Evolutionary conservation across 1,140 invertebrate genomes (phyloP), one percentile per base, ranked within the genome.

Genomic region (Neodiprion pinetum): DNA sequence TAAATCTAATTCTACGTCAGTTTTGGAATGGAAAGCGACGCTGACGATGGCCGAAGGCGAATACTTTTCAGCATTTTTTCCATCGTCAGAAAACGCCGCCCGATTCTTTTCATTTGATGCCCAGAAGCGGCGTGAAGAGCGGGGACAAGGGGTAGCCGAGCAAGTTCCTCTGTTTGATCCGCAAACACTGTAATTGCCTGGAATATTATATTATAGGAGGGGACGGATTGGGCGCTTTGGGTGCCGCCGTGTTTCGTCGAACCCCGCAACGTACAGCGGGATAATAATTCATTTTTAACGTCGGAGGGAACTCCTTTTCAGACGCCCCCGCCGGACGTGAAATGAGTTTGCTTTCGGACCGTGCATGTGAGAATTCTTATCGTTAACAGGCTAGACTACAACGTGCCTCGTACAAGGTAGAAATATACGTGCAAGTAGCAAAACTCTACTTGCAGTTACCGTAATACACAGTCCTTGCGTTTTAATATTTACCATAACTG

Each of bases 111-210:
- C 53, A 4, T 61, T 61, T 61, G 5, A 61, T 61, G 11, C 53
- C 53, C 53, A 17, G 53, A 61, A 61, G 53, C 53, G 53, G 53
- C n/a, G 53, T 61, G 53, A 12, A 61, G 53, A 12, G 53, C 76
- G 66, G 78, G 74, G 76, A 1, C 73, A 79, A 40, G 28, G 68
- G 76, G 77, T 80, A 80, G 82, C 79, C 78, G 84, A 86, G 84
- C 83, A 80, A 78, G 83, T 84, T 85, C 84, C 86, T 86, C 86
- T 86, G 86, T 88, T 88, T 88, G 86, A 88, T 88, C 84, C 84
- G 86, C 86, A 88, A 88, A 88, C 86, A 87, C 84, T 86, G 84
- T 88, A 88, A 88, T 88, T 88, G 87, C 85, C 84, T 87, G 82
- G 85, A 87, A 88, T 88, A 88, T 88, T 88, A 85, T 86, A 88